These are phyloP conservation scores for Nebria salina DNA, from an alignment of 2,888 invertebrate genomes.

Conservation along the genomic window DNA sequence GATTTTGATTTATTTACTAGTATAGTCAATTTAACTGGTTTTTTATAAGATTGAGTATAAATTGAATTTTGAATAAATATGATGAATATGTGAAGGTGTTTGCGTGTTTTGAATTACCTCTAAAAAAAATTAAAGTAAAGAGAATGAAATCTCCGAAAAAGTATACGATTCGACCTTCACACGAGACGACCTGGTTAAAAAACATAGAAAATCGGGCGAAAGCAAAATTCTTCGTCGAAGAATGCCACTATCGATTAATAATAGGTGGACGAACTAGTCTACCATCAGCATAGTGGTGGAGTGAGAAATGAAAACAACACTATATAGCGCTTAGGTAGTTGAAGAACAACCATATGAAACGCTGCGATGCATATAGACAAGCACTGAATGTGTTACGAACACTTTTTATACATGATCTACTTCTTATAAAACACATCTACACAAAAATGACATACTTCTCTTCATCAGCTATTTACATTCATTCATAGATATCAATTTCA, in stretches of 20 bases:
- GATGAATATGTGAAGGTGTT: no score
- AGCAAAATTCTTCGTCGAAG: constrained; percentile 42
- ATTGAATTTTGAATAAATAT: no score
- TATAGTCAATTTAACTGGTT: no score
- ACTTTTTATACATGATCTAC: constrained; percentile 27
- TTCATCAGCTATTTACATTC: not conserved
- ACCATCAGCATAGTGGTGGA: constrained; percentile 48
- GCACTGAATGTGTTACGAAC: constrained; percentile 22
- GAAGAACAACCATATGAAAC: not conserved
- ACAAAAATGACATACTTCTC: constrained; percentile 24
- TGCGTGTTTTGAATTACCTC: no score
- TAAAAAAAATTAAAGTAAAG: not conserved
- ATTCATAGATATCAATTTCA: not conserved
- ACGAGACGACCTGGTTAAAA: constrained; percentile 35
- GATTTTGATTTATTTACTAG: no score
- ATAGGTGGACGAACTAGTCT: constrained; percentile 36
- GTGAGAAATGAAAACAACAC: constrained; percentile 10
- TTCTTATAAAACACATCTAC: not conserved
- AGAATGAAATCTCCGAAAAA: not conserved
- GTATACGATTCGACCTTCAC: constrained; percentile 17
- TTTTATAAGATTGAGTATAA: no score
- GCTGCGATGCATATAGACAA: not conserved
- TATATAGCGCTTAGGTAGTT: not conserved
- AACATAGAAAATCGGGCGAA: constrained; percentile 40
- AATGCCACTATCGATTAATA: constrained; percentile 46